A percentile compares a stretch with the other conserved stretches of the same genome.
Evolutionary conservation across 2,113 vertebrate species (phyloP).

Genomic region (Ptilorrhoa leucosticta): DNA sequence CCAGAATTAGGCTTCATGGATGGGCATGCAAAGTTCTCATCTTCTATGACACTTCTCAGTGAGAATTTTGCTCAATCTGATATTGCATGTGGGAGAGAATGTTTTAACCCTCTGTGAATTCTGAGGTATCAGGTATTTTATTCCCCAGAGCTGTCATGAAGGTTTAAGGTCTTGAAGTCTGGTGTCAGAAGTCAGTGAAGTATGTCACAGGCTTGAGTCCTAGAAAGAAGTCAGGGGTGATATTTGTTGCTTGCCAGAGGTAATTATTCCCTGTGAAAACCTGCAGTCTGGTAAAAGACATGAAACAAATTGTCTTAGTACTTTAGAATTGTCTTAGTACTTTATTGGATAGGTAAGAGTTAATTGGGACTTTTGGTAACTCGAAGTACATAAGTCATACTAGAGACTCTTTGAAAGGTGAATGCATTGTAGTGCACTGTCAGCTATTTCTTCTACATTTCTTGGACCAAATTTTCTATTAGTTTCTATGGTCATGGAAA

Average conservation of each 20-base stretch:
- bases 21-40: neutral
- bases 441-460: neutral
- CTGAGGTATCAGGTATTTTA: neutral
- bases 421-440: neutral
- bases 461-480: neutral
- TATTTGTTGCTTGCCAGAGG: neutral
- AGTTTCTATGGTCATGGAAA: neutral
- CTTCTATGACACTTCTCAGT: neutral
- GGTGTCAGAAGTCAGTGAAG: neutral
- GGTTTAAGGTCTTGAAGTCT: neutral
- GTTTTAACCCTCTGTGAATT: neutral
- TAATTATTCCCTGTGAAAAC: neutral
- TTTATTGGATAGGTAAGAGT: neutral
- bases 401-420: neutral
- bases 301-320: neutral
- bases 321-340: neutral
- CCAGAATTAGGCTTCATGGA: neutral
- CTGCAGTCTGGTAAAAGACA: neutral
- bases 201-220: neutral
- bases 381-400: neutral
- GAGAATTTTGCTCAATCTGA: neutral
- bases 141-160: neutral
- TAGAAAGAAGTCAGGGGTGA: neutral
- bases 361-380: neutral
- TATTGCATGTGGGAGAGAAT: neutral